Conservation (phyloP, 2,113 vertebrate species). For the Gracilinanus agilis region DNA sequence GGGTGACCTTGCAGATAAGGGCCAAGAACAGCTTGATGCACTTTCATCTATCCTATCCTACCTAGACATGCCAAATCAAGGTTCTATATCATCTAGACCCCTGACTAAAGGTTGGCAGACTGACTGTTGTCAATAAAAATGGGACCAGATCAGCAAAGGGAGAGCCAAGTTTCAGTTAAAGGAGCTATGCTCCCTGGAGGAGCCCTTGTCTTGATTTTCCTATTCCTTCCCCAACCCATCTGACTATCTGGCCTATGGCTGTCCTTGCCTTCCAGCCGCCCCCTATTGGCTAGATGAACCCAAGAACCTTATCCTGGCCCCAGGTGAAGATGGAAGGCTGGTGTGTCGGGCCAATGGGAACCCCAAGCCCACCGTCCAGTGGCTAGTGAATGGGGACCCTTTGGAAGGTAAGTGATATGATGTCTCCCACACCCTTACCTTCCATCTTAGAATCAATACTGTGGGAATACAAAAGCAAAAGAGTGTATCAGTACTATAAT, state of each 20-base stretch:
- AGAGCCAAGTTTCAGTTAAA: neutral
- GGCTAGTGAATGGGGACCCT: slow-evolving; percentile 93
- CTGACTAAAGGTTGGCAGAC: neutral
- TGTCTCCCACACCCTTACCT: too few relatives aligned
- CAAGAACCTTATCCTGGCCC: slow-evolving; percentile 93
- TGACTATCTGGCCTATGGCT: slow-evolving; percentile 23
- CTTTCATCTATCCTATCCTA: neutral
- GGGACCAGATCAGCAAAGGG: accelerated
- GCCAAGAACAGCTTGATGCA: neutral
- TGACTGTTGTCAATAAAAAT: neutral
- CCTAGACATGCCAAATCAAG: neutral
- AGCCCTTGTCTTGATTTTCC: neutral
- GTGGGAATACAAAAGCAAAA: too few relatives aligned
- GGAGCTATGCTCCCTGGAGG: neutral
- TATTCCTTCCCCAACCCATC: neutral
- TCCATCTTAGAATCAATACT: too few relatives aligned
- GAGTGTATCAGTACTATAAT: too few relatives aligned
- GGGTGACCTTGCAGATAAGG: neutral
- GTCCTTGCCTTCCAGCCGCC: slow-evolving; percentile 87
- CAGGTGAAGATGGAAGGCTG: slow-evolving; percentile 92
- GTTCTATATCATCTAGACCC: neutral
- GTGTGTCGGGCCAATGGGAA: slow-evolving; percentile 96
- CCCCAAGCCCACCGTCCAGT: slow-evolving; percentile 95
- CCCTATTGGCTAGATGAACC: slow-evolving; percentile 97
- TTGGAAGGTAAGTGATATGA: slow-evolving; percentile 87